Base-by-base conservation (phyloP, 1,140 invertebrate species). In the Alviniconcha marisindica region DNA sequence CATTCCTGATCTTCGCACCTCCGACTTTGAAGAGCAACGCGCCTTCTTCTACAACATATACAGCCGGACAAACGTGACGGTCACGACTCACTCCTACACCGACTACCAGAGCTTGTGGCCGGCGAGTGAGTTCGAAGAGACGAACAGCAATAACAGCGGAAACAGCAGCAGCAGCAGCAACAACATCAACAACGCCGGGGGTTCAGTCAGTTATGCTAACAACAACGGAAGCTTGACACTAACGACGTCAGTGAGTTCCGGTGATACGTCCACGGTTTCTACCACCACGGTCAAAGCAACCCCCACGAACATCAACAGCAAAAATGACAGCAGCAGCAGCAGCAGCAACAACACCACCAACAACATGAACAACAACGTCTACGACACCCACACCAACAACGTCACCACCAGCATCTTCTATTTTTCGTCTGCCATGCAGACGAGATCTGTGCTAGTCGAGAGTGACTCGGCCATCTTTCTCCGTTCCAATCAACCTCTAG, bases 1-100 rank as follows among this genome's bases (percentile, higher is more conserved):
- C 40, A 54, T 76, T n/a, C 73, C 73, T 18, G 73, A 76, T 51
- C 73, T 76, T 44, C 73, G 73, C 38, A 76, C 73, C 40, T 76
- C 73, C 44, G 73, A 21, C 28, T 76, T 40, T 2, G 73, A 76
- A 51, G 42, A 76, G 73, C 73, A 51, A n/a, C 42, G 38, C 73
- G 73, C 51, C 21, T 24, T 76, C 15, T 54, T 76, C 40, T 76
- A 18, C 44, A 51, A 24, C 44, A 40, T 76, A 1, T 48, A 51
- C 42, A 76, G 44, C n/a, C 21, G 28, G 4, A 76, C 73, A 10
- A 76, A 54, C 28, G 73, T 54, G 40, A 54, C 44, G 24, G 10
- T 76, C 24, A 51, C 73, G 1, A 54, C 44, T 15, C 24, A 44
- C 40, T 33, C 14, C 44, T 24, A 76, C 73, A 48, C 42, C 24